Evolutionary conservation across 2,888 invertebrate genomes (phyloP).

Genomic region (Ypsolopha scabrella): DNA sequence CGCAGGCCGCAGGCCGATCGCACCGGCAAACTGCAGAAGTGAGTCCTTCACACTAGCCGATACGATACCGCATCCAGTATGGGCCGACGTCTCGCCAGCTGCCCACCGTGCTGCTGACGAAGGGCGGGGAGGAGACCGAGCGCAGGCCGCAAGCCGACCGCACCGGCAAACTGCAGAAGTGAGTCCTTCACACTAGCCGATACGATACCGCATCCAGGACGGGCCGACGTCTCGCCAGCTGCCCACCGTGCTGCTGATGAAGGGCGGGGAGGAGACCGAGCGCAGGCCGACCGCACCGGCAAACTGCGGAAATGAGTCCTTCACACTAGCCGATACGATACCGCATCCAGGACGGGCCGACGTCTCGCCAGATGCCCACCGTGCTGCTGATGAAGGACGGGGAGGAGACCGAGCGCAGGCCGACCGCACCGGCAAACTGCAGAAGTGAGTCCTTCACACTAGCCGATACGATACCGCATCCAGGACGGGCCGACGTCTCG

Average conservation of each 20-base stretch:
- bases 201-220: constrained; percentile 83
- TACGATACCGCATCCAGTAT: constrained; percentile 83
- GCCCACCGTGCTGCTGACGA: constrained; percentile 90
- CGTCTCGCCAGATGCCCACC: constrained; percentile 94
- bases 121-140: constrained; percentile 83
- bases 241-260: constrained; percentile 89
- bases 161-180: constrained; percentile 86
- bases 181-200: constrained; percentile 16
- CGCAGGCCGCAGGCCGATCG: constrained; percentile 86
- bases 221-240: constrained; percentile 93
- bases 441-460: too few relatives aligned
- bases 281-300: constrained; percentile 86
- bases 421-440: constrained; percentile 86
- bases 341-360: constrained; percentile 87
- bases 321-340: too few relatives aligned
- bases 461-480: too few relatives aligned
- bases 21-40: constrained; percentile 86
- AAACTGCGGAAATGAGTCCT: constrained; percentile 87
- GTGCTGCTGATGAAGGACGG: constrained; percentile 88
- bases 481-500: constrained; percentile 91
- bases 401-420: constrained; percentile 84
- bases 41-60: constrained; percentile 16
- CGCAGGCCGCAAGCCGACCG: constrained; percentile 86
- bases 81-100: constrained; percentile 93
- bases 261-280: constrained; percentile 83